Conservation (phyloP, 2,888 invertebrate species). For the Plemyria rubiginata region DNA sequence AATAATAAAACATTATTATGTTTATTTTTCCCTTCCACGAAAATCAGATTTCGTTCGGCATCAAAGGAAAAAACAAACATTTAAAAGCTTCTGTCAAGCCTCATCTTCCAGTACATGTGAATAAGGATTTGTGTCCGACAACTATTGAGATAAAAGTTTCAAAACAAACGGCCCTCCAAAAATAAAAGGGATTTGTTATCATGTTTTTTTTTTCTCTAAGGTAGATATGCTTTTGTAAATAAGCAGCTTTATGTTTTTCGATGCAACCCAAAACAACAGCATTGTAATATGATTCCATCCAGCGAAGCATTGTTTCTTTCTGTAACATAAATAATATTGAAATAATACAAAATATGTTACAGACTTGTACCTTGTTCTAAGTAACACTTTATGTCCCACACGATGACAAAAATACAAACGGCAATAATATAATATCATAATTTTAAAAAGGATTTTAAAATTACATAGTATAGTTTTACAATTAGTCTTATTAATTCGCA, state of each 20-base stretch:
- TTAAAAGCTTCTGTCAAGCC: conserved; percentile 32
- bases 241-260: neutral
- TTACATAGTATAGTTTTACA: no score
- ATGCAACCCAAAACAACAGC: neutral
- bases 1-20: conserved; percentile 18
- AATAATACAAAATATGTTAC: no score
- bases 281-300: neutral
- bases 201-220: conserved; percentile 17
- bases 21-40: conserved; percentile 10
- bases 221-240: neutral
- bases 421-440: neutral
- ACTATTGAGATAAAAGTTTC: conserved; percentile 32
- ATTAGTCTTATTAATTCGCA: no score
- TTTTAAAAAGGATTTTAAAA: no score
- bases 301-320: no score
- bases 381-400: no score
- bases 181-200: conserved; percentile 22
- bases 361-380: no score
- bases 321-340: no score
- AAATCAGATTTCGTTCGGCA: conserved; percentile 22
- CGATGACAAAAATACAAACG: no score
- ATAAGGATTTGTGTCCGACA: conserved; percentile 31
- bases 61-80: conserved; percentile 30
- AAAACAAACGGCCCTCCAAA: conserved; percentile 19
- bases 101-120: conserved; percentile 30